phyloP scores from a whole-genome alignment of 2,888 invertebrate genomes.

The Idaea biselata region DNA sequence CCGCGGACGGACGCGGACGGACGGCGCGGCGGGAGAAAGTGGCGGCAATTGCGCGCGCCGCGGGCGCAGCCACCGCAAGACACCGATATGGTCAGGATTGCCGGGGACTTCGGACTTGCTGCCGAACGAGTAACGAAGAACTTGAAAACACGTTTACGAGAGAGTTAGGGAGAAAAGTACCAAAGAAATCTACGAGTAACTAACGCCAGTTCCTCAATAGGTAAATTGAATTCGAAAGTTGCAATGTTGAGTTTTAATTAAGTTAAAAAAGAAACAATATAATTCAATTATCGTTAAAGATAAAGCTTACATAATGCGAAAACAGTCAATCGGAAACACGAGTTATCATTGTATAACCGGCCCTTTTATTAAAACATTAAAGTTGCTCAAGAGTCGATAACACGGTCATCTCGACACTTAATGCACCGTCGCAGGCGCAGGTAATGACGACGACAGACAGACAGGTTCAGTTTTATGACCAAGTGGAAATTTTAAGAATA shows the following conservation, averaged over 20 bases:
- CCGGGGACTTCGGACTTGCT: not conserved
- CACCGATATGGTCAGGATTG: not conserved
- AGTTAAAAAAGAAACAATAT: not conserved
- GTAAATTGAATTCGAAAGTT: not conserved
- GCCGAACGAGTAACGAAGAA: not conserved
- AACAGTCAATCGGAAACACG: not conserved
- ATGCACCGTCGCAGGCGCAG: not conserved
- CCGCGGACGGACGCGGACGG: not conserved
- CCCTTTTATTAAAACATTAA: not conserved
- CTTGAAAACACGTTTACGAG: not conserved
- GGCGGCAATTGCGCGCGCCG: conserved; percentile 22
- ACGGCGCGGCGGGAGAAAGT: conserved; percentile 29
- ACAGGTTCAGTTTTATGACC: not conserved
- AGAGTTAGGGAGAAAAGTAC: not conserved
- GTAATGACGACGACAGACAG: not conserved
- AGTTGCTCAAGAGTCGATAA: not conserved
- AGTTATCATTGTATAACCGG: not conserved
- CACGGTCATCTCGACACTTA: not conserved
- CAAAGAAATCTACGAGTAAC: not conserved
- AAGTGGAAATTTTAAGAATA: not conserved
- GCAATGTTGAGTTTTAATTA: not conserved
- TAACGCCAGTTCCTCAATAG: no score
- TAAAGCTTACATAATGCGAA: not conserved
- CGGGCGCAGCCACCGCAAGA: conserved; percentile 20
- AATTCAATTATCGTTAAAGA: not conserved